Conservation (phyloP, 2,888 invertebrate species). For the Nephrocerus scutellatus region DNA sequence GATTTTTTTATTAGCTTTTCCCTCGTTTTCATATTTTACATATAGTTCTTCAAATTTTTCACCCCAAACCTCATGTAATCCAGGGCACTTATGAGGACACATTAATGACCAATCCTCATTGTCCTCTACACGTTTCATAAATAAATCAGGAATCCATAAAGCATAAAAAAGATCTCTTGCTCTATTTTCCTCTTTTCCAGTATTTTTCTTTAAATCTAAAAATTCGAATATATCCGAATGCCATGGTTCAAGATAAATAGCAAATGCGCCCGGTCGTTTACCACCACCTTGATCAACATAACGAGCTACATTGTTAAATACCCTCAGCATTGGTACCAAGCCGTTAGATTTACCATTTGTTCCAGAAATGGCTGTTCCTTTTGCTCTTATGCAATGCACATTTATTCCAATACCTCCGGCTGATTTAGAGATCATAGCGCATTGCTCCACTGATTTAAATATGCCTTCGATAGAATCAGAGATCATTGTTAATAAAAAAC, state of each 20-base stretch:
- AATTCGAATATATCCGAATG: conserved; percentile 96
- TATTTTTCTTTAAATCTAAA: conserved; percentile 89
- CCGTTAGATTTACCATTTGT: conserved; percentile 95
- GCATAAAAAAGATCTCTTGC: conserved; percentile 96
- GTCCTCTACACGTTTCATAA: conserved; percentile 88
- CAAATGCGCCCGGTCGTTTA: conserved; percentile 95
- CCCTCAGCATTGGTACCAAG: conserved; percentile 88
- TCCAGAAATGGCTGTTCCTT: conserved; percentile 85
- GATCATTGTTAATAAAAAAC: conserved; percentile 89
- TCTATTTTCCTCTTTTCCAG: conserved; percentile 87
- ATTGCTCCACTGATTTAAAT: conserved; percentile 82
- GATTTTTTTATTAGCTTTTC: conserved; percentile 60
- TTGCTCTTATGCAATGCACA: conserved; percentile 89
- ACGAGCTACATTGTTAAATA: conserved; percentile 91
- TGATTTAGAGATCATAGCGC: conserved; percentile 92
- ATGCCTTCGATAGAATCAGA: conserved; percentile 95
- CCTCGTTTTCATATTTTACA: conserved; percentile 75
- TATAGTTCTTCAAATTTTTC: conserved; percentile 89
- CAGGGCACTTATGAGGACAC: conserved; percentile 93
- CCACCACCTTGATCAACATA: conserved; percentile 98
- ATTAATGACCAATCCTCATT: conserved; percentile 88
- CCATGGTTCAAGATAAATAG: conserved; percentile 98
- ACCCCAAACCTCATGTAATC: conserved; percentile 88
- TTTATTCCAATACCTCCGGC: conserved; percentile 97
- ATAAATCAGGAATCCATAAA: conserved; percentile 96